These are phyloP conservation scores for Tylochromis polylepis DNA, from an alignment of 2,113 vertebrate species.

Conservation along the genomic window DNA sequence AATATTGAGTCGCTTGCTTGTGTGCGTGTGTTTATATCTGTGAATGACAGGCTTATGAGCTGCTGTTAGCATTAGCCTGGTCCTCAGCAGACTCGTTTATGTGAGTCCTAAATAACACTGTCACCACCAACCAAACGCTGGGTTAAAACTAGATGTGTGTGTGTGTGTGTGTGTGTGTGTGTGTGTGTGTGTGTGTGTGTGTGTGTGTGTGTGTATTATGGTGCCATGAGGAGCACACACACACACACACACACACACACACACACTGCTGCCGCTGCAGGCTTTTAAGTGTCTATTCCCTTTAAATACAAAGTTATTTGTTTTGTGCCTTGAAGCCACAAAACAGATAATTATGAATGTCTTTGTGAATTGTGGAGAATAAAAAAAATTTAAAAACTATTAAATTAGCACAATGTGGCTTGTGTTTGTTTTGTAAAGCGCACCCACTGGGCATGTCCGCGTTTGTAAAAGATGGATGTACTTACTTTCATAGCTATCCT, in stretches of 20 bases:
- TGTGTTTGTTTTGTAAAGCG: background rate
- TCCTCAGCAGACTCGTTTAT: constrained; percentile 8
- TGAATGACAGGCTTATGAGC: background rate
- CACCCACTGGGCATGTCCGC: background rate
- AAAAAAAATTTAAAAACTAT: background rate
- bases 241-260: no score
- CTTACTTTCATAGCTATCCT: background rate
- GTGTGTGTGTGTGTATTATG: no score
- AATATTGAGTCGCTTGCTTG: background rate
- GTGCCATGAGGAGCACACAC: no score
- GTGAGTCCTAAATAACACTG: constrained; percentile 16
- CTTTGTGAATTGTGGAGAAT: background rate
- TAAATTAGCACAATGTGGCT: background rate
- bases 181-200: no score
- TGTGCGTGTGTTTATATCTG: constrained; percentile 4
- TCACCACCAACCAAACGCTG: background rate
- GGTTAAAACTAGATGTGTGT: background rate
- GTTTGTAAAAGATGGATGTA: background rate
- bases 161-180: background rate
- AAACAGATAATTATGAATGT: background rate
- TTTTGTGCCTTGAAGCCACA: background rate
- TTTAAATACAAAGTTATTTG: background rate
- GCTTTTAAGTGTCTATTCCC: background rate
- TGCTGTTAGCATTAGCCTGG: background rate
- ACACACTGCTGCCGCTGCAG: background rate